Evolutionary conservation across 2,888 invertebrate genomes (phyloP).

Genomic region (Stegana nigrithorax): DNA sequence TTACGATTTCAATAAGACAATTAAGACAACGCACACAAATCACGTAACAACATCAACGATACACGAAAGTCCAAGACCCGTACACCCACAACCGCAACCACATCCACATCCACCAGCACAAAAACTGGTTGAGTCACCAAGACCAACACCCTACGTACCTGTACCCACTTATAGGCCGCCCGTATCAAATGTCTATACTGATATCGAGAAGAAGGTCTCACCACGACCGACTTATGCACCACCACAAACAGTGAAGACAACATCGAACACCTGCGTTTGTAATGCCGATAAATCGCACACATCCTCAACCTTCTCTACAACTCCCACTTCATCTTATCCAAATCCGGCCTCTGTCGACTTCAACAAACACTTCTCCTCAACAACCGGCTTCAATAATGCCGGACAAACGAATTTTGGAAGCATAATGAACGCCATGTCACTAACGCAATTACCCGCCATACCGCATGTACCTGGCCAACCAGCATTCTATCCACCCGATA

Average conservation of each 20-base stretch:
- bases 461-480: slow-evolving; percentile 64
- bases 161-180: slow-evolving; percentile 23
- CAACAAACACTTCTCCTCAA: slow-evolving; percentile 52
- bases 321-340: slow-evolving; percentile 36
- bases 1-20: slow-evolving; percentile 53
- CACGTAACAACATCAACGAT: too few relatives aligned
- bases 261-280: slow-evolving; percentile 51
- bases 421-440: slow-evolving; percentile 64
- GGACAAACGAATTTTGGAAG: slow-evolving; percentile 57
- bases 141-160: slow-evolving; percentile 9
- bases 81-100: slow-evolving; percentile 17
- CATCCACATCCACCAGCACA: slow-evolving; percentile 21
- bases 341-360: slow-evolving; percentile 51
- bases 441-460: slow-evolving; percentile 64
- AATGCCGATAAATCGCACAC: slow-evolving; percentile 56
- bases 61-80: too few relatives aligned
- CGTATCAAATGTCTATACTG: slow-evolving; percentile 29
- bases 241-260: slow-evolving; percentile 37
- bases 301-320: slow-evolving; percentile 48
- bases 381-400: slow-evolving; percentile 46
- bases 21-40: too few relatives aligned
- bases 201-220: slow-evolving; percentile 48
- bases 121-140: background rate
- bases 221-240: slow-evolving; percentile 56
- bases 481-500: slow-evolving; percentile 64